These are phyloP conservation scores for Cerceris ruficornis DNA, from an alignment of 2,888 invertebrate genomes.

Conservation along the genomic window DNA sequence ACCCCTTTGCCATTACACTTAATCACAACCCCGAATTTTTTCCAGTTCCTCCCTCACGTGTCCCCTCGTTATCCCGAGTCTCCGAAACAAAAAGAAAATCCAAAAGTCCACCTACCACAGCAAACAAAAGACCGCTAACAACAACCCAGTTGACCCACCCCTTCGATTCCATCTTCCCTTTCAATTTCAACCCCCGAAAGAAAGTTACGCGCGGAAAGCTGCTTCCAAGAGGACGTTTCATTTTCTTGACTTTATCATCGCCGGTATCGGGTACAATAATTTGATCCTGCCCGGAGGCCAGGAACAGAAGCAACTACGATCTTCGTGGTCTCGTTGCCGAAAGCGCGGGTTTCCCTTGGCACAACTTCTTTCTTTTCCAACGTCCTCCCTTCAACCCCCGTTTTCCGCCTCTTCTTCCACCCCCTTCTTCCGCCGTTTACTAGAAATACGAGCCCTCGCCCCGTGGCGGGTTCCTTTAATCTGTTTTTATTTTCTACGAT, in stretches of 20 bases:
- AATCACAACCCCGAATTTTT: no score
- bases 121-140: background rate
- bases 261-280: constrained; percentile 35
- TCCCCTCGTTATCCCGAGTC: no score
- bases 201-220: background rate
- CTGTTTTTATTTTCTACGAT: constrained; percentile 21
- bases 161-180: background rate
- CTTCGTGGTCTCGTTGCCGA: constrained; percentile 1
- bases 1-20: no score
- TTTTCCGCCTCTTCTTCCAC: background rate
- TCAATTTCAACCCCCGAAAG: constrained; percentile 3
- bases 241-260: constrained; percentile 17
- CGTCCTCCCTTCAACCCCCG: background rate
- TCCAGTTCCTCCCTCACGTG: no score
- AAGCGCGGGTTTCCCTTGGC: constrained; percentile 2
- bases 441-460: background rate
- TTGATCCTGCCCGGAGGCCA: constrained; percentile 21
- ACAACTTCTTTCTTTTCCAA: background rate
- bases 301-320: background rate
- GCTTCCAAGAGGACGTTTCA: background rate
- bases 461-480: constrained; percentile 19
- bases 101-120: background rate
- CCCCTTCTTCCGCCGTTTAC: constrained; percentile 18
- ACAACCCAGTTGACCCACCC: background rate
- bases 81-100: no score